Base-by-base conservation (phyloP, 1,140 invertebrate species). In the Phymastichus coffea region DNA sequence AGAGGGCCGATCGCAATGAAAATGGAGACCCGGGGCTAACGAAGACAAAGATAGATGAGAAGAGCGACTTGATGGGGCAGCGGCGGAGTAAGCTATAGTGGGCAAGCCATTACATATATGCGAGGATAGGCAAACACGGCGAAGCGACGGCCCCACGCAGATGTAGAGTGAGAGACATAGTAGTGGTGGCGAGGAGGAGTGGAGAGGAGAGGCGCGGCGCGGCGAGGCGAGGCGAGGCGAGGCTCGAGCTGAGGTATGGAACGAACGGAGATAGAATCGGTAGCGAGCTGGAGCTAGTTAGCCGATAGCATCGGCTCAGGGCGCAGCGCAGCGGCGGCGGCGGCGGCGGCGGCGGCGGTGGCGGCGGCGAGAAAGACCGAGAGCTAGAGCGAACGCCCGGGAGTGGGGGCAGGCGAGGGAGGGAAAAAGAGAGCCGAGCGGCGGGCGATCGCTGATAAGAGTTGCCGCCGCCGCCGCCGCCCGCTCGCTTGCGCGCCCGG, bases 271-370 rank as follows among this genome's bases (percentile, higher is more conserved):
- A 80, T 80, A 79, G 69, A 79, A 80, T 80, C 78, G 73, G 78
- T 79, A 77, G n/a, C n/a, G n/a, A n/a, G 74, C 77, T 77, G 78
- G 75, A 80, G 78, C 78, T 80, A 79, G 77, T 80, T 80, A 79
- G 72, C 72, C 67, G 78, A 80, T 79, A 80, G 67, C 66, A 80
- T 80, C 77, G 74, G 66, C 6, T 61, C 69, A 72, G 74, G 71
- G 22, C 70, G n/a, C n/a, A n/a, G n/a, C n/a, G n/a, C n/a, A n/a
- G n/a, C n/a, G n/a, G n/a, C 70, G 67, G 74, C 41, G 62, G 54
- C 43, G 57, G 64, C 61, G 63, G 49, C 49, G 26, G 37, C 52
- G 58, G 53, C 57, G 61, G 30, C 59, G 43, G 54, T 40, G 43
- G 63, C 9, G 37, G 25, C 33, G 43, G 20, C 35, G 33, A 23